Evolutionary conservation across 2,888 invertebrate genomes (phyloP).

Genomic region (Drosophila infuscata): DNA sequence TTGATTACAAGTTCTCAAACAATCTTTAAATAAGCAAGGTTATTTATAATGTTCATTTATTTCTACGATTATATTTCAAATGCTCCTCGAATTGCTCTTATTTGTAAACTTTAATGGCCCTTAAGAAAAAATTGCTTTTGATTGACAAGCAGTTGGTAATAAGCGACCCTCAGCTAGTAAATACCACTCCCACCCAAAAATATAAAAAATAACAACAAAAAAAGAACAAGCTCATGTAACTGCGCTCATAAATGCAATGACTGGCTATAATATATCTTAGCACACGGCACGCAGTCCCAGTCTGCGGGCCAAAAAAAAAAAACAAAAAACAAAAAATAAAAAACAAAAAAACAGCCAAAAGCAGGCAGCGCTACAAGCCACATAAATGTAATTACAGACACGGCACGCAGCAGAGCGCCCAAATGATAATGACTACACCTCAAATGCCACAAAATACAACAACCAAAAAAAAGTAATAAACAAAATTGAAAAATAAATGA

Average conservation of each 20-base stretch:
- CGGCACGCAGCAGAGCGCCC: conserved; percentile 47
- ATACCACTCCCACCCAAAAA: conserved; percentile 7
- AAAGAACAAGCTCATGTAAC: conserved; percentile 39
- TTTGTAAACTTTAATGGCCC: conserved; percentile 18
- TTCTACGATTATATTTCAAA: conserved; percentile 7
- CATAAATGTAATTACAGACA: conserved; percentile 71
- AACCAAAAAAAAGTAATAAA: conserved; percentile 36
- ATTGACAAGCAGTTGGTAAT: conserved; percentile 60
- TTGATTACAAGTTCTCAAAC: background rate
- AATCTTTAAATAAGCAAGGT: background rate
- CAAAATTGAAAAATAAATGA: conserved; percentile 46
- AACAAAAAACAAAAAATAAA: background rate
- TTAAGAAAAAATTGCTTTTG: conserved; percentile 22
- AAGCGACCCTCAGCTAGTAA: conserved; percentile 32
- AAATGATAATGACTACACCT: conserved; percentile 72
- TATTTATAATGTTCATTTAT: background rate
- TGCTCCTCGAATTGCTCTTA: background rate
- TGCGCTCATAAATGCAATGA: conserved; percentile 67
- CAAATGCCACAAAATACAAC: conserved; percentile 48
- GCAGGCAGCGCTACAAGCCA: conserved; percentile 34
- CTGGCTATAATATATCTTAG: conserved; percentile 57
- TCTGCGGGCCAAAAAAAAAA: background rate
- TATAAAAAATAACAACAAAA: background rate
- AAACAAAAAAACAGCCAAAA: conserved; percentile 4
- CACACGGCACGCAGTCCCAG: conserved; percentile 43